Percentiles rank a stretch among this genome's conserved stretches.
phyloP scores from a whole-genome alignment of 2,888 invertebrate genomes.

The Patella pellucida region DNA sequence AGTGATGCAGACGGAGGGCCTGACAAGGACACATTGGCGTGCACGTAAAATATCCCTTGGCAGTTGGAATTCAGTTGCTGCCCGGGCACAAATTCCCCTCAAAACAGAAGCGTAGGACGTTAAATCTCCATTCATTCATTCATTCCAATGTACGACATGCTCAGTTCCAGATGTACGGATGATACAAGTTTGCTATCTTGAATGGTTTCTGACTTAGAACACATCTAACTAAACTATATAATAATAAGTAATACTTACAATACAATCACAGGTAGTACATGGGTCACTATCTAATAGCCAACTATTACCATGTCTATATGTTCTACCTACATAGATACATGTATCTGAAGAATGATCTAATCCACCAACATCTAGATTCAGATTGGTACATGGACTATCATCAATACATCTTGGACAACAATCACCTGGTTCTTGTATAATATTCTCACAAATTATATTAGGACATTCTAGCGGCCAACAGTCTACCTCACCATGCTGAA shows the following conservation, averaged over 20 bases:
- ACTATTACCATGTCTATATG: conserved; percentile 47
- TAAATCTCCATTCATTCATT: too few relatives aligned
- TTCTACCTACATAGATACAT: conserved; percentile 46
- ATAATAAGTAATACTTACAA: conserved; percentile 43
- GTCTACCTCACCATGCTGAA: conserved; percentile 86
- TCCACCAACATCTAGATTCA: conserved; percentile 45
- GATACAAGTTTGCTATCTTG: not conserved
- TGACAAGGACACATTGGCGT: too few relatives aligned
- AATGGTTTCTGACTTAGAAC: not conserved
- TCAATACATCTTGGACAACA: conserved; percentile 82
- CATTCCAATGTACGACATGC: not conserved
- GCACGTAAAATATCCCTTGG: too few relatives aligned
- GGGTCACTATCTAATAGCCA: conserved; percentile 54
- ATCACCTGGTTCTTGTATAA: conserved; percentile 78
- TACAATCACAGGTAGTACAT: conserved; percentile 67
- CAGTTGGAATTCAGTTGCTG: too few relatives aligned
- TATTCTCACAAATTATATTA: conserved; percentile 78
- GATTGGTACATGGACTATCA: conserved; percentile 52
- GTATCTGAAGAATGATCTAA: conserved; percentile 43
- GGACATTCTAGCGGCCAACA: conserved; percentile 91
- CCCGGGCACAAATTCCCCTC: too few relatives aligned
- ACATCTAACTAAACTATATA: not conserved
- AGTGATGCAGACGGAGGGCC: too few relatives aligned
- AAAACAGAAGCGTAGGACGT: too few relatives aligned
- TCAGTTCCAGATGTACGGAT: not conserved